Evolutionary conservation across 2,888 invertebrate genomes (phyloP).

Genomic region (Dynastes tityus): DNA sequence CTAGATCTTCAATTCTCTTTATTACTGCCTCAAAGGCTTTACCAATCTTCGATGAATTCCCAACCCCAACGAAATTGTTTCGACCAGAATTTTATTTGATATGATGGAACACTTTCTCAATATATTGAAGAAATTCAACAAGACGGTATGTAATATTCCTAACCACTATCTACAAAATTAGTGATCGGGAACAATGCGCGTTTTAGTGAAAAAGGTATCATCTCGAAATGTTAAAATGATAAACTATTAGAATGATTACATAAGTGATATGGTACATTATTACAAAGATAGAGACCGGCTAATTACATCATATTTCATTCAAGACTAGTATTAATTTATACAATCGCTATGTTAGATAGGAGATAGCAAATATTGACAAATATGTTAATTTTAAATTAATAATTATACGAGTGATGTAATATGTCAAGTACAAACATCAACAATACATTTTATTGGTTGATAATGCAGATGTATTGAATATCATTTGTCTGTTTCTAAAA

Average conservation of each 20-base stretch:
- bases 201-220: too few species aligned
- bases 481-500: not conserved
- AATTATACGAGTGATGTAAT: conserved; percentile 37
- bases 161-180: too few species aligned
- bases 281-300: not conserved
- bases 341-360: conserved; percentile 15
- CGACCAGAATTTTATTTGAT: too few species aligned
- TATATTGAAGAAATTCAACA: too few species aligned
- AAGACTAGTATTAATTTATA: conserved; percentile 25
- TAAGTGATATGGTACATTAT: not conserved
- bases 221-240: conserved; percentile 2
- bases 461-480: not conserved
- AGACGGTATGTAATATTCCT: too few species aligned
- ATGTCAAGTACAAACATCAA: conserved; percentile 29
- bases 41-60: too few species aligned
- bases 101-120: too few species aligned
- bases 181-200: too few species aligned
- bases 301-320: conserved; percentile 5
- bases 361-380: conserved; percentile 40
- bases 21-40: too few species aligned
- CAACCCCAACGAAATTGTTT: too few species aligned
- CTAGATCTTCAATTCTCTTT: too few species aligned
- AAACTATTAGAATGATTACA: not conserved
- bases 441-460: not conserved
- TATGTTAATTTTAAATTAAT: conserved; percentile 43